Evolutionary conservation across 2,888 invertebrate genomes (phyloP).

Genomic region (Nomada ruficornis): DNA sequence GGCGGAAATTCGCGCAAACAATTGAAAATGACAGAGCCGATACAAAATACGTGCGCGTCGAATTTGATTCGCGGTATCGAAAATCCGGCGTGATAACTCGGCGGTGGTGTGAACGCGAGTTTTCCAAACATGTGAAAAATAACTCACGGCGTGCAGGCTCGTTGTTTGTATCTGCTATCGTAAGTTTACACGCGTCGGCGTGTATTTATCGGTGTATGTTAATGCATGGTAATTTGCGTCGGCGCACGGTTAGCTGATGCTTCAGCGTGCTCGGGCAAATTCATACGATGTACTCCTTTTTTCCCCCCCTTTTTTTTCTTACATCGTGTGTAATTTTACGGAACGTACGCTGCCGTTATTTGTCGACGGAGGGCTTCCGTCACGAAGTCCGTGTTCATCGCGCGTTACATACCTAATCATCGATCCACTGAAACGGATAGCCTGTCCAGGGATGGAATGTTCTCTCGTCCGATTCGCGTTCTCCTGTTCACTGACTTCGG

Average conservation of each 20-base stretch:
- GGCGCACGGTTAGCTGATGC: background rate
- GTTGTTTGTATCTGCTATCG: slow-evolving; percentile 18
- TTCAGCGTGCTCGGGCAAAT: background rate
- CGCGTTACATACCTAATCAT: background rate
- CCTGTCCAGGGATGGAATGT: background rate
- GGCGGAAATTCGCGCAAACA: too few species aligned
- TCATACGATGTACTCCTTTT: background rate
- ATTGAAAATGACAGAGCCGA: too few species aligned
- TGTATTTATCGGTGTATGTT: slow-evolving; percentile 8
- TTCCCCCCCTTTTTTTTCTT: too few species aligned
- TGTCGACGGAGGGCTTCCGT: background rate
- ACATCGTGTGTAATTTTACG: background rate
- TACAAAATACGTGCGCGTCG: too few species aligned
- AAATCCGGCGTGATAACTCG: background rate
- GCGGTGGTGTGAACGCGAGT: background rate
- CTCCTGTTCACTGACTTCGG: background rate
- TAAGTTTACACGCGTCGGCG: slow-evolving; percentile 23
- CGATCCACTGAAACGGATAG: background rate
- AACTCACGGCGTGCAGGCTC: background rate
- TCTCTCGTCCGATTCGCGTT: background rate
- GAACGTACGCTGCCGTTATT: background rate
- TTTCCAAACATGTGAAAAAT: background rate
- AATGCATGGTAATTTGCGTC: slow-evolving; percentile 22
- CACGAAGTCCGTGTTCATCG: background rate
- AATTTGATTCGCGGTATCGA: too few species aligned